Percentiles rank a stretch among this genome's conserved stretches.
phyloP scores from a whole-genome alignment of 1,140 invertebrate species.

The Cotesia vestalis region DNA sequence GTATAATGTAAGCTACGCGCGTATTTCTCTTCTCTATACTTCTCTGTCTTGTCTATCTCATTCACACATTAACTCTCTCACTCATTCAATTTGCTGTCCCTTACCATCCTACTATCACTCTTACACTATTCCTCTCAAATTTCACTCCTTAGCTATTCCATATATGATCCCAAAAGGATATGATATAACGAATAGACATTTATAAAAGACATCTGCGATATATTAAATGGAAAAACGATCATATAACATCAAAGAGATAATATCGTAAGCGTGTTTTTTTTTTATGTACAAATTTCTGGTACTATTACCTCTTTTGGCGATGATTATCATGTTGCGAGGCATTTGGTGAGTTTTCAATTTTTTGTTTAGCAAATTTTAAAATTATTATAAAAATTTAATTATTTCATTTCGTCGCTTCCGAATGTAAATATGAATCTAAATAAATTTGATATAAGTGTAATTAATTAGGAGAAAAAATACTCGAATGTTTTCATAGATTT shows the following conservation, averaged over 20 bases:
- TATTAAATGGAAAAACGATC: slow-evolving; percentile 4
- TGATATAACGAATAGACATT: slow-evolving; percentile 14
- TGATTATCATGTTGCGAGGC: no score
- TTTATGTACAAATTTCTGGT: no score
- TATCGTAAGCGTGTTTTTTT: neutral
- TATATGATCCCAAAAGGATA: slow-evolving; percentile 10
- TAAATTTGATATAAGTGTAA: no score
- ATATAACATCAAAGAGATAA: slow-evolving; percentile 11
- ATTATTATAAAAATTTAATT: no score
- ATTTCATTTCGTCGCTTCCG: no score
- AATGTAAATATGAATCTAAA: no score
- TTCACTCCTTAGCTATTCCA: neutral
- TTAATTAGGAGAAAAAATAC: no score
- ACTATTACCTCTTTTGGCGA: no score
- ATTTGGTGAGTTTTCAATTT: no score
- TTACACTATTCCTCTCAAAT: neutral
- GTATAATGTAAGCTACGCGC: slow-evolving; percentile 21
- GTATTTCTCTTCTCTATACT: slow-evolving; percentile 7
- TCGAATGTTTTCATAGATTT: no score
- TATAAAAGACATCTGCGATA: neutral
- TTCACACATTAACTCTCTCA: neutral
- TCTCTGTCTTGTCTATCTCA: neutral
- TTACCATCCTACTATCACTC: neutral
- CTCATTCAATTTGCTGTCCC: neutral
- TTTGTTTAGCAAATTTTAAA: no score